Evolutionary conservation across 64 coral and sea anemone genomes (phyloP).

Genomic region (Actinia equina): DNA sequence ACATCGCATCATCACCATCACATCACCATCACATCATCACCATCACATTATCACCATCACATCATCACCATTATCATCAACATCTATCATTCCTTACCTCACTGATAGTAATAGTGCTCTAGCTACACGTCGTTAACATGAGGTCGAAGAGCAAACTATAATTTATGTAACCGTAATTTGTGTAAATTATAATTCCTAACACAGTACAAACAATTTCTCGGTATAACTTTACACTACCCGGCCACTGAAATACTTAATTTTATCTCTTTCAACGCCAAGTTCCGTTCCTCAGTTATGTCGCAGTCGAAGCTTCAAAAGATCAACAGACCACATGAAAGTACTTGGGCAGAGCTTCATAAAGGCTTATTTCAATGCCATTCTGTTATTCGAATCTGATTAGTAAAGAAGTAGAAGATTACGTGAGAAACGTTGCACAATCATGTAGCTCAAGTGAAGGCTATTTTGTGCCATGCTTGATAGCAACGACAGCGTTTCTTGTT

Average conservation of each 20-base stretch:
- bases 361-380: slow-evolving; percentile 29
- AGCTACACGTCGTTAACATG: no score
- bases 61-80: no score
- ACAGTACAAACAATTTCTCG: no score
- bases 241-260: no score
- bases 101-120: slow-evolving; percentile 91
- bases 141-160: no score
- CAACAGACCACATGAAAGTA: slow-evolving; percentile 38
- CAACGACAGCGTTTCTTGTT: slow-evolving; percentile 36
- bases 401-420: not conserved
- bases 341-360: slow-evolving; percentile 37
- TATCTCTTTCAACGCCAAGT: no score
- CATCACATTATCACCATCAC: no score
- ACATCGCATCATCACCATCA: not conserved
- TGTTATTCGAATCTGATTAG: not conserved
- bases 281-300: not conserved
- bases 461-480: slow-evolving; percentile 28
- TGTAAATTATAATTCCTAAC: no score
- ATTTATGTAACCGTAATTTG: no score
- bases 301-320: not conserved
- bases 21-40: no score
- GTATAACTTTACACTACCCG: no score
- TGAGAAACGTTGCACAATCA: not conserved
- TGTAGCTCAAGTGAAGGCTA: slow-evolving; percentile 34
- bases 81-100: slow-evolving; percentile 47